Evolutionary conservation across 2,797 vertebrate genomes (phyloP), one percentile per base, ranked within the genome.

Genomic region (Potorous gilbertii): DNA sequence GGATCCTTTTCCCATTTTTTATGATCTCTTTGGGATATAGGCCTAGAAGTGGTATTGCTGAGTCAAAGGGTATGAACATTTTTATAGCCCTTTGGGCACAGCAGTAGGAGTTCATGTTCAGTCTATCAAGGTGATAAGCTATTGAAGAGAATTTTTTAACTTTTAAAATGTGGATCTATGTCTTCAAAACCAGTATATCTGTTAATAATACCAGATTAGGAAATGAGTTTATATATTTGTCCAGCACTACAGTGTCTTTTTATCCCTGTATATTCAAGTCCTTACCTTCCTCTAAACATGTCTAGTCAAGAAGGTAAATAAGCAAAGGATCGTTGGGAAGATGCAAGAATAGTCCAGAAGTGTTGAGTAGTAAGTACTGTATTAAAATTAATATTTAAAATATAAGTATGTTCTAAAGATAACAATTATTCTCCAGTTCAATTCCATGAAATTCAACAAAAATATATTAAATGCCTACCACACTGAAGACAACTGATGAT

Each of bases 351-450:
- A 59, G 57, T 59, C 28, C 29, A 59, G 28, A 59, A 59, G 10
- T 59, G 28, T 59, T 59, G 5, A 56, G 21, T 56, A 59, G 12
- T 59, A 59, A 59, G 24, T 29, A 59, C 31, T 18, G 24, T 81
- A 81, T 81, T 81, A 40, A 74, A 81, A 81, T 81, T 40, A 81
- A n/a, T 46, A 21, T 94, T 66, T 55, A 93, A 62, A 74, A 2
- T 10, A 40, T 1, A 40, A 52, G 11, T 52, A 40, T 52, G 56
- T 95, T 95, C 59, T 55, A 91, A 96, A 94, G 56, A 52, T 91
- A 57, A 92, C 95, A 94, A 56, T 55, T 55, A 95, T 66, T 29
- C 6, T 92, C 31, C 34, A 74, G 54, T 66, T 93, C 95, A 93
- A 92, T 90, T 66, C 12, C 52, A 28, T n/a, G 87, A 81, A 5